Base-by-base conservation (phyloP, 2,797 vertebrate species). In the Brachymystax lenok region DNA sequence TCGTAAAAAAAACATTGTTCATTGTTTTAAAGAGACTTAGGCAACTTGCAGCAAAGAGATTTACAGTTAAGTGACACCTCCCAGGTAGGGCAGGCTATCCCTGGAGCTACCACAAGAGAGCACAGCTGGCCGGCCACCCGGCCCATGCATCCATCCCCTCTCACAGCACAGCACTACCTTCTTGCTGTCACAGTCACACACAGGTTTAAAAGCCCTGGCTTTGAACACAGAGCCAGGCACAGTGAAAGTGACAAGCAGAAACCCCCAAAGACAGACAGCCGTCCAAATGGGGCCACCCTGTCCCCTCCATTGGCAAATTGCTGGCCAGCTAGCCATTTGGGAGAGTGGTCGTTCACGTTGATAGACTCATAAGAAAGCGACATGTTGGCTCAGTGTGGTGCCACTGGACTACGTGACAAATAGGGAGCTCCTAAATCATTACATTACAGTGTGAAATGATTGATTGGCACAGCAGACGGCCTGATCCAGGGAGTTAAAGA, bases 321-420 rank as follows among this genome's bases (percentile, higher is more conserved):
- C 90, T 90, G 85, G 88, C 79, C 83, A 78, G 88, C 89, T 87
- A 84, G 82, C 93, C 94, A 94, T 95, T 95, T 94, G 94, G 93
- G 90, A 92, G 87, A 87, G 85, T 85, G 84, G 86, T 90, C 86
- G 93, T 91, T 92, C 87, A 90, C 89, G 83, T 90, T 92, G 92
- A 93, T 91, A 83, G 89, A 92, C 90, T 90, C 90, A 85, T 90
- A 90, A 91, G 92, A 93, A 91, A 86, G 88, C 76, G 86, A 93
- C 93, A 94, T 92, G 89, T 93, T 54, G 33, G 85, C 90, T 84
- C 92, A 90, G 92, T 88, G 74, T 91, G 93, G 91, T 90, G 90
- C 90, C 91, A 87, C 86, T 79, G 88, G 87, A 90, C 90, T 85
- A 86, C 78, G 89, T 88, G 90, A 92, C 92, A 91, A 86, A 93